Evolutionary conservation across 2,797 vertebrate species (phyloP), one percentile per base, ranked within the genome.

Genomic region (Manis javanica): DNA sequence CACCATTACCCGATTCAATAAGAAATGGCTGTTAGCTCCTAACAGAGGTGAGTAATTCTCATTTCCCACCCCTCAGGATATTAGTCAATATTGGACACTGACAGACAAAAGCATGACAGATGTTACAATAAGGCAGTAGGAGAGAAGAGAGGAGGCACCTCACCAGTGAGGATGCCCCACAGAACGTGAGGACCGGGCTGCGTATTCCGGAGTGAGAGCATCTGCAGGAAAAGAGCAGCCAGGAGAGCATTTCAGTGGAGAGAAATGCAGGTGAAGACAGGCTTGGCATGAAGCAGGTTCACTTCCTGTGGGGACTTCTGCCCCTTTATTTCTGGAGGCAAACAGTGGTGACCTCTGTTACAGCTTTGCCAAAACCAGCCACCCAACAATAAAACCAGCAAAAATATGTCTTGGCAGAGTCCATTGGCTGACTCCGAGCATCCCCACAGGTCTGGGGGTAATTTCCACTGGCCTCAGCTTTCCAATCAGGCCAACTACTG

Each of bases 361-460:
- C 19, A 13, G 51, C 26, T 53, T 31, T 37, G 13, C 57, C 75
- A 11, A n/a, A 64, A 68, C 39, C n/a, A 10, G 3, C 26, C 61
- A 39, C n/a, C 39, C 37, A 64, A 3, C 23, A 10, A 0, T 11
- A 29, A n/a, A 69, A 1, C 51, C 34, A 7, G 68, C n/a, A 51
- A 12, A 34, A 4, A 1, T 0, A 0, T 13, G 49, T 10, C 37
- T 18, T 39, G 1, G 24, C n/a, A 3, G 18, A 16, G 61, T 13
- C 18, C 15, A 0, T 0, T 7, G 49, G 77, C 5, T 1, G 37
- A 23, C 6, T 1, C 0, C 5, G 5, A 37, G 34, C 11, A 0
- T 1, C 5, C 49, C 37, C 57, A 10, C 0, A 7, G 8, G 29
- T 3, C 1, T 7, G 29, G 8, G 9, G 37, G 12, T 21, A 6